Evolutionary conservation across 2,113 vertebrate species (phyloP).

Genomic region (Peromyscus maniculatus): DNA sequence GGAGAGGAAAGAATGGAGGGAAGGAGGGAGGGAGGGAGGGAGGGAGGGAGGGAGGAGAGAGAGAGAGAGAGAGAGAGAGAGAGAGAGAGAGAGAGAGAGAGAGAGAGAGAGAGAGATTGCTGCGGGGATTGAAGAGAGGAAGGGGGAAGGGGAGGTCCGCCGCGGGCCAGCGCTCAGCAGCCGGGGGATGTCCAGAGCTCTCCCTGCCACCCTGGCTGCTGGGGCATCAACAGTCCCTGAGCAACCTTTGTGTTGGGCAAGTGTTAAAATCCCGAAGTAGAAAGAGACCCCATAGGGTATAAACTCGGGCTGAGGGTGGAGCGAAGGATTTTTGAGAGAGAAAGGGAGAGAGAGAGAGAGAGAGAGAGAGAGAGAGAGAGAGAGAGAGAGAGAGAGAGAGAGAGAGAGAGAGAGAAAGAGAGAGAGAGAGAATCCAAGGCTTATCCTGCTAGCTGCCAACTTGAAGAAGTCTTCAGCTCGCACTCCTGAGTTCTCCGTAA

Average conservation of each 20-base stretch:
- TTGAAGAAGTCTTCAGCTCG: slow-evolving; percentile 44
- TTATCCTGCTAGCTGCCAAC: neutral
- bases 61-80: neutral
- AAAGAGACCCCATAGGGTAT: slow-evolving; percentile 20
- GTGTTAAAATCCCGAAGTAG: slow-evolving; percentile 15
- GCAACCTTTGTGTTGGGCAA: neutral
- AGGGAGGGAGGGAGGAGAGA: neutral
- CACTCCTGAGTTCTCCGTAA: slow-evolving; percentile 43
- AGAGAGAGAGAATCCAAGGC: neutral
- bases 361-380: neutral
- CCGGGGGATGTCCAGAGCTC: slow-evolving; percentile 70
- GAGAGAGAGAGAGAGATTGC: neutral
- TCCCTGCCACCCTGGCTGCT: slow-evolving; percentile 15
- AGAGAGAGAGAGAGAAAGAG: no score
- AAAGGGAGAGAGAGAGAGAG: neutral
- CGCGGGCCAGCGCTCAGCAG: neutral
- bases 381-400: no score
- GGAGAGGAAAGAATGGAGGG: neutral
- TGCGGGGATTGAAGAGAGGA: neutral
- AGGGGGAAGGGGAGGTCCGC: neutral
- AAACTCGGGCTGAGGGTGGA: slow-evolving; percentile 34
- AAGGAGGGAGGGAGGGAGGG: fast-evolving
- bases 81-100: neutral
- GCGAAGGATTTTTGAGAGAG: neutral
- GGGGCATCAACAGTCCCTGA: neutral